Conservation (phyloP, 2,888 invertebrate genomes). For the Phengaris alcon region DNA sequence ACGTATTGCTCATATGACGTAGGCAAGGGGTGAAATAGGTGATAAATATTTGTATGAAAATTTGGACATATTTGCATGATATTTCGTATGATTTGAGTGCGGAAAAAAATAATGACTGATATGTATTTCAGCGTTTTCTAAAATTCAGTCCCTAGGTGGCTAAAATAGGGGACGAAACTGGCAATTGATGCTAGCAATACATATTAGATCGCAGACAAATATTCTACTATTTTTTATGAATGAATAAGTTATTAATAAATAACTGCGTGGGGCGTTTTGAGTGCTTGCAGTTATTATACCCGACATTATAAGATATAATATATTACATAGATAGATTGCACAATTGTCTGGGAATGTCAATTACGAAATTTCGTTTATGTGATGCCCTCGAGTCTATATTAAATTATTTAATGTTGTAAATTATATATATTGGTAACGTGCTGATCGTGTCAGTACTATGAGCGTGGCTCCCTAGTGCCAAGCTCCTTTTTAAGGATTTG, state of each 20-base stretch:
- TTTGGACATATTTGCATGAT: no score
- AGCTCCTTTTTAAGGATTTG: no score
- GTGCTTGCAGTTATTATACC: background rate
- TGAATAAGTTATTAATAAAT: conserved; percentile 1
- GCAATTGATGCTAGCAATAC: no score
- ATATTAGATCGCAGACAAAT: background rate
- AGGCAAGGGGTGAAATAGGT: no score
- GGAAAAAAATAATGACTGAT: no score
- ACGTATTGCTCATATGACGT: no score
- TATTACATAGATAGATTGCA: background rate
- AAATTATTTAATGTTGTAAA: background rate
- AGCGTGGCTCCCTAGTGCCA: no score
- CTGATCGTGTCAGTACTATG: background rate
- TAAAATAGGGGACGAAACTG: no score
- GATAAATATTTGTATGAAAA: no score
- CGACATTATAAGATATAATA: background rate
- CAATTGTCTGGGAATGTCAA: conserved; percentile 7
- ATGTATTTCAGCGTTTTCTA: no score
- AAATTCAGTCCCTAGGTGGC: no score
- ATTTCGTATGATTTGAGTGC: no score
- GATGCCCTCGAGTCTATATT: conserved; percentile 4
- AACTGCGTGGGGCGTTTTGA: background rate
- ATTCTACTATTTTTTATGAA: background rate
- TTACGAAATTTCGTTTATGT: background rate
- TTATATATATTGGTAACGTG: conserved; percentile 7